Base-by-base conservation (phyloP, 2,888 invertebrate genomes). In the Polydrusus cervinus region DNA sequence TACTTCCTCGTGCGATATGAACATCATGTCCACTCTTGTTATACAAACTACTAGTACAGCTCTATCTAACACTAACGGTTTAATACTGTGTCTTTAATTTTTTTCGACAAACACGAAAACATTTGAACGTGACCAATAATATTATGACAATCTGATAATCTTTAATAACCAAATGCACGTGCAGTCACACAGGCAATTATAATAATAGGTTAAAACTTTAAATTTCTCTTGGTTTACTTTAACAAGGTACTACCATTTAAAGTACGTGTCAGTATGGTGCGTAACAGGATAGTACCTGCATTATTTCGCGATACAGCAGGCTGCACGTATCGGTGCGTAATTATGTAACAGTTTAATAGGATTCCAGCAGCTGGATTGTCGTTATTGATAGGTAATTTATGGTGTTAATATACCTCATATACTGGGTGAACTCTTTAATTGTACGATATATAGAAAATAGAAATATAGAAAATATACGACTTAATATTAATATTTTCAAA, bases 271-370 rank as follows among this genome's bases (percentile, higher is more conserved):
- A 65, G 64, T 71, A 64, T 65, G 55, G 71, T 71, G 71, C 71
- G 71, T 71, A 71, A 71, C 71, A 40, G 65, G 69, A 71, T 71
- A 71, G 53, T 71, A 65, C 71, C 71, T 64, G 71, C 71, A 71
- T 71, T 49, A 64, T 62, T 57, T 62, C 14, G 51, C 25, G 49
- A 62, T 70, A 62, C n/a, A 40, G 49, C n/a, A 40, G 49, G 51
- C 14, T 9, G 20, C 67, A 68, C 67, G 67, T 68, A 68, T 14
- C 55, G 13, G 57, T 57, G 55, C 45, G 67, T 68, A 68, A 68
- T 68, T 68, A 68, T 14, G 67, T 68, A 68, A 55, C 57, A 68
- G 67, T n/a, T 68, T 68, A 45, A 38, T 60, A 60, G 16, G 38
- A 16, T 60, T 60, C n/a, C 11, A 13, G 30, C 25, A 30, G 34